These are phyloP conservation scores for Anguilla pacifica DNA, from an alignment of 2,797 vertebrate species.

Conservation along the genomic window DNA sequence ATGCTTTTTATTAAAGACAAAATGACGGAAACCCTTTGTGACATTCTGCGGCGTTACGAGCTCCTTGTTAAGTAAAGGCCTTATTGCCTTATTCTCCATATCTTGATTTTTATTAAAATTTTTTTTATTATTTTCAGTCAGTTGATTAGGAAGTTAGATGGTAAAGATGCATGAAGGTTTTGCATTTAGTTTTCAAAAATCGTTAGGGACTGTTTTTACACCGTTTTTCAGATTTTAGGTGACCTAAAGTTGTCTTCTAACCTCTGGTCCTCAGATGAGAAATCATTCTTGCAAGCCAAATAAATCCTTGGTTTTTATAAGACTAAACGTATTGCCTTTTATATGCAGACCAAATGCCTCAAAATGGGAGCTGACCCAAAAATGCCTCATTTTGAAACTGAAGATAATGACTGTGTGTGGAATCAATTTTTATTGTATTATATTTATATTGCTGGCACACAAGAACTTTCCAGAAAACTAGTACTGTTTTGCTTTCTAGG, in stretches of 20 bases:
- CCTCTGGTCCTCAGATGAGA: background rate
- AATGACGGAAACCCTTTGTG: background rate
- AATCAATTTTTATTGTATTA: conserved; percentile 29
- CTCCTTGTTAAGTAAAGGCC: background rate
- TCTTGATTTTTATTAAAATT: background rate
- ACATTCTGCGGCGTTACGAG: background rate
- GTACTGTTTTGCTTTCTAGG: background rate
- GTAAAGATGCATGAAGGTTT: background rate
- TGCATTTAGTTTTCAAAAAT: background rate
- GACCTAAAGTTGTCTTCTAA: background rate
- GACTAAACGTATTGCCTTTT: background rate
- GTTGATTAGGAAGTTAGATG: background rate
- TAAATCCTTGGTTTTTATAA: background rate
- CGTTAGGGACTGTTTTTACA: too few species aligned
- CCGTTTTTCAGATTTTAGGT: background rate
- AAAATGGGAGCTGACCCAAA: background rate
- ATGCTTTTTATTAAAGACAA: background rate
- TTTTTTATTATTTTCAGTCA: background rate
- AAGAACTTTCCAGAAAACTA: background rate
- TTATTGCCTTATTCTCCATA: background rate
- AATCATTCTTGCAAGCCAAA: background rate
- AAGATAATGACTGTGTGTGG: conserved; percentile 19
- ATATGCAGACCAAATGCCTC: background rate
- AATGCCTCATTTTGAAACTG: background rate
- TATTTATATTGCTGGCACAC: background rate